Evolutionary conservation across 2,797 vertebrate species (phyloP).

Genomic region (Onychomys arenicola): DNA sequence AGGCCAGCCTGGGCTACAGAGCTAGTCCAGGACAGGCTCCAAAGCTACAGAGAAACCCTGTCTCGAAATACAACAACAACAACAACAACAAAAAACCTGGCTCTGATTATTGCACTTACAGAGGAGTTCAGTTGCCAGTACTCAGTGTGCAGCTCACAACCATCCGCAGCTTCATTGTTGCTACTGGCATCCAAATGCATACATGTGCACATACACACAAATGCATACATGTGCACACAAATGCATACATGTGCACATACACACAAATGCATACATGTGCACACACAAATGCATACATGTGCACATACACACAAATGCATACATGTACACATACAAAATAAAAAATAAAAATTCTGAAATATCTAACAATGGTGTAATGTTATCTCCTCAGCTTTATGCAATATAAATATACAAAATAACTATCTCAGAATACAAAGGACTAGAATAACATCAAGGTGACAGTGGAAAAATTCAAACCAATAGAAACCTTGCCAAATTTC

Average conservation of each 20-base stretch:
- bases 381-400: background rate
- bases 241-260: too few relatives aligned
- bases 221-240: background rate
- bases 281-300: too few relatives aligned
- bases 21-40: too few relatives aligned
- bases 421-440: constrained; percentile 35
- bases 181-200: background rate
- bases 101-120: background rate
- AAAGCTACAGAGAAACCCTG: too few relatives aligned
- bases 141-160: too few relatives aligned
- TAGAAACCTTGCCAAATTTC: constrained; percentile 1
- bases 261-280: background rate
- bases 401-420: too few relatives aligned
- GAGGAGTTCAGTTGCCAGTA: background rate
- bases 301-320: background rate
- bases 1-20: too few relatives aligned
- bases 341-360: background rate
- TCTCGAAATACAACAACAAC: too few relatives aligned
- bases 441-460: background rate
- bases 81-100: too few relatives aligned
- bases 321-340: too few relatives aligned
- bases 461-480: background rate
- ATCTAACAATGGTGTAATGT: background rate
- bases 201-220: background rate
- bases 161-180: background rate